Base-by-base conservation (phyloP, 2,797 vertebrate genomes). In the Arremon brunneinucha region DNA sequence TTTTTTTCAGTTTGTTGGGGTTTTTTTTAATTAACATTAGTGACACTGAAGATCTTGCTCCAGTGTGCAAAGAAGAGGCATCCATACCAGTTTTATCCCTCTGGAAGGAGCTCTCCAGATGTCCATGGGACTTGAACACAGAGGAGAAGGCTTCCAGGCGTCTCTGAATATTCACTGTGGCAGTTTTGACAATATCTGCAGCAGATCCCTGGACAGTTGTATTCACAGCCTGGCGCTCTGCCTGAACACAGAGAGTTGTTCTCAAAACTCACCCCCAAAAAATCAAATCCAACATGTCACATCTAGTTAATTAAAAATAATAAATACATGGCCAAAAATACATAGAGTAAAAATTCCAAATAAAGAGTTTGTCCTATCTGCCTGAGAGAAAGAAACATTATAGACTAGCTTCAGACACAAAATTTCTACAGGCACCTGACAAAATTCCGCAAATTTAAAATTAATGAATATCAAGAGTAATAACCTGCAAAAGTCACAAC, bases 211-310 rank as follows among this genome's bases (percentile, higher is more conserved):
- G 99, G 22, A 99, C 99, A 6, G 98, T 98, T 12, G 99, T 99
- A 95, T 99, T 99, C 89, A 99, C 99, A 9, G 99, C 99, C 97
- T 99, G 99, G 14, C 99, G 98, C 95, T 99, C 99, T 23, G 99
- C 99, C 99, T 99, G 93, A 77, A 86, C 12, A 93, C 84, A 93
- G 77, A 89, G 0, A 71, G 6, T 6, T 55, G 34, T 23, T 91
- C 69, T 62, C 67, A 94, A 82, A 92, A 93, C 12, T 35, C 37
- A 82, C 8, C 34, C 12, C 39, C 16, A 60, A 67, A 77, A 70
- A 34, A 49, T n/a, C 6, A 71, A 90, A 84, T 59, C 34, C 37
- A 53, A 32, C 49, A 68, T 20, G n/a, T 44, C 62, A 55, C 32
- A 11, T 11, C 16, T 35, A 80, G 20, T 23, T 74, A 28, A 77